Evolutionary conservation across 2,113 vertebrate genomes (phyloP), one percentile per base, ranked within the genome.

Genomic region (Hippocampus barbouri): DNA sequence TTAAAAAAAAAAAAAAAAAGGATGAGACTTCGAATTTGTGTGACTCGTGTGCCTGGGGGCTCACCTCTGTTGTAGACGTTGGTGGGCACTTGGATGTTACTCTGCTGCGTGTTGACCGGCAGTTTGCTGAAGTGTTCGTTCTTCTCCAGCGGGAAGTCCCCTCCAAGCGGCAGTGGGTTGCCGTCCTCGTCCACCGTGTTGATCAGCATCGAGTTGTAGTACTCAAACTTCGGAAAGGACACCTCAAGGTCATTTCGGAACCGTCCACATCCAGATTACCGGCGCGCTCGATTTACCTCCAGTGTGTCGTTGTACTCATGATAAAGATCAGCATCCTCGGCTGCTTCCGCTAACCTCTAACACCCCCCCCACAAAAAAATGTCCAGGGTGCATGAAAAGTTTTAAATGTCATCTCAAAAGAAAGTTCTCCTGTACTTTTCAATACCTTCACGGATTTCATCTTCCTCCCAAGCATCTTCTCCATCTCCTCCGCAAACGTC

Each of bases 51-150:
- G 5, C 41, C 11, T 45, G 6, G 16, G 49, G 12, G 15, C 27
- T n/a, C 23, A 97, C 96, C 96, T 96, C 94, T 96, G 88, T 98
- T 98, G 89, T 96, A 98, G 78, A 98, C 96, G 0, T 98, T 97
- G 41, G 97, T 98, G 21, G 96, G 97, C 43, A 98, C 94, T 87
- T 98, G 96, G 70, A 98, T 94, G 51, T 93, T 93, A 62, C 97
- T 98, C 75, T 89, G 88, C 8, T 94, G 93, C 0, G 94, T 96
- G 84, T 95, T 98, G 84, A 98, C 96, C 43, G 81, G 85, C 40
- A 95, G 87, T 78, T 95, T 94, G 83, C 92, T 96, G 87, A 98
- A 98, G 86, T 98, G 97, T 0, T 95, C 94, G 0, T 98, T 97
- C 75, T 92, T 63, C 72, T 97, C 95, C 60, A 98, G 89, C 51